Evolutionary conservation across 2,797 vertebrate genomes (phyloP).

Genomic region (Labeo calbasu): DNA sequence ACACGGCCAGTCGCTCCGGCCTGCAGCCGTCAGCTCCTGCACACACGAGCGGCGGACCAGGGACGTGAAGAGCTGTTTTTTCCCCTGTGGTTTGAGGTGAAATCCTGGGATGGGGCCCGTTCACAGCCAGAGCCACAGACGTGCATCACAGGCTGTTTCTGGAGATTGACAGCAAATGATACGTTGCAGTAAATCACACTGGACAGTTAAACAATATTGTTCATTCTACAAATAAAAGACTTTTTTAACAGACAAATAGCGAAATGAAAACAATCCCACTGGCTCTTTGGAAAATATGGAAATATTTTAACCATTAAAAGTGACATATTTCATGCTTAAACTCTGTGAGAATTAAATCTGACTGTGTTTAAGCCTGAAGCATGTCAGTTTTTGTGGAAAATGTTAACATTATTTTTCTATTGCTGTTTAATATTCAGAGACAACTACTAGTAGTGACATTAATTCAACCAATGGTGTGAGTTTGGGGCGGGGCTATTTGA

Average conservation of each 20-base stretch:
- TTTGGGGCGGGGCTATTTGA: background rate
- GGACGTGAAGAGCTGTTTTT: conserved; percentile 35
- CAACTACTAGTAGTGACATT: background rate
- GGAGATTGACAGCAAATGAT: conserved; percentile 53
- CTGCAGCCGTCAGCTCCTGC: conserved; percentile 41
- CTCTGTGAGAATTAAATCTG: background rate
- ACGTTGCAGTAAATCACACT: conserved; percentile 52
- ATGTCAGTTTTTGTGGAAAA: background rate
- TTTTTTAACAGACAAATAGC: background rate
- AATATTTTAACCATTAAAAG: background rate
- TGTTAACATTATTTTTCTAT: background rate
- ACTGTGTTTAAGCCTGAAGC: background rate
- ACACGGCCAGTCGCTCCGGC: conserved; percentile 27
- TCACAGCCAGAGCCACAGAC: conserved; percentile 52
- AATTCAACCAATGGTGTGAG: conserved; percentile 1
- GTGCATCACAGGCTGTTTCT: conserved; percentile 49
- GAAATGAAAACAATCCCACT: background rate
- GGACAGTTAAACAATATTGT: conserved; percentile 42
- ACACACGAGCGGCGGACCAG: conserved; percentile 3
- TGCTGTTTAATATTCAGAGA: background rate
- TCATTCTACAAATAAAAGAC: conserved; percentile 16
- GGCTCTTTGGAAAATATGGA: background rate
- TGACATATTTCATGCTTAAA: background rate
- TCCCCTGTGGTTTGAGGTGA: conserved; percentile 55
- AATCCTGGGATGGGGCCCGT: conserved; percentile 34